Conservation (phyloP, 2,888 invertebrate species). For the Cephus runcator region DNA sequence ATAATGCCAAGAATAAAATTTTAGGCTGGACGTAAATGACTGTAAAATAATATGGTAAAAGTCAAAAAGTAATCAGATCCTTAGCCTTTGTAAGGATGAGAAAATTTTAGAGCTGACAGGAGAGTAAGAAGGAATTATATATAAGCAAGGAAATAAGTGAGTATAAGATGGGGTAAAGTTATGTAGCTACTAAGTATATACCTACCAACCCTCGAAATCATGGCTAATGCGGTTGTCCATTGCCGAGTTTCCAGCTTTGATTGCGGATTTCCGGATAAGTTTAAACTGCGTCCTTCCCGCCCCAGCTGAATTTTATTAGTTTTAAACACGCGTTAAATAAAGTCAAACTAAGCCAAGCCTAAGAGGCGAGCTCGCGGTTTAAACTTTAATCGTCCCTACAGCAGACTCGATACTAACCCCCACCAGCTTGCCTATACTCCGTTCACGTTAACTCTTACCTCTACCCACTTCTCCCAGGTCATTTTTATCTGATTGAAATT, state of each 20-base stretch:
- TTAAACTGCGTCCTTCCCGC: slow-evolving; percentile 20
- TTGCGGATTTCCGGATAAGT: slow-evolving; percentile 42
- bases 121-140: neutral
- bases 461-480: neutral
- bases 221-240: slow-evolving; percentile 47
- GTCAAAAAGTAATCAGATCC: neutral
- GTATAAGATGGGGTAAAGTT: neutral
- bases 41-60: neutral
- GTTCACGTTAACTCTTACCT: neutral
- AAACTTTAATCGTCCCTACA: slow-evolving; percentile 48
- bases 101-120: neutral
- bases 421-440: neutral
- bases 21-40: neutral
- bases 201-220: neutral
- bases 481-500: neutral
- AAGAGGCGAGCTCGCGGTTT: slow-evolving; percentile 53
- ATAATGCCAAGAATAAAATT: neutral
- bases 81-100: neutral
- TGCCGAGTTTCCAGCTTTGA: slow-evolving; percentile 46
- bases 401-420: neutral
- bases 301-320: slow-evolving; percentile 54
- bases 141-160: neutral
- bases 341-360: slow-evolving; percentile 52
- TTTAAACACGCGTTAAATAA: slow-evolving; percentile 66
- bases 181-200: neutral